Evolutionary conservation across 2,797 vertebrate genomes (phyloP).

Genomic region (Spinus pinus): DNA sequence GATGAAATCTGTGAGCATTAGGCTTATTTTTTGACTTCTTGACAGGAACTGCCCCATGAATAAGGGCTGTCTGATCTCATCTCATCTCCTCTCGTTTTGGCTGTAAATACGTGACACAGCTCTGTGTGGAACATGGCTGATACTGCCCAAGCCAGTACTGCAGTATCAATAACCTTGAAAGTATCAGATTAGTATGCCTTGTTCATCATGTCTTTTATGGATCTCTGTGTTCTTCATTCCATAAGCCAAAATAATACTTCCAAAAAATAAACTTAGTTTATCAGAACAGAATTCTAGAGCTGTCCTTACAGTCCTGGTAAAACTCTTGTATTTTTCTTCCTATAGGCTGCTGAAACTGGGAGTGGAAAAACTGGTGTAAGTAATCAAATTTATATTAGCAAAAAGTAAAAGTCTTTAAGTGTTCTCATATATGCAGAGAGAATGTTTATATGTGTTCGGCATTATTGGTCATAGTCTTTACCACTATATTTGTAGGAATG

Average conservation of each 20-base stretch:
- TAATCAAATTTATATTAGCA: conserved; percentile 26
- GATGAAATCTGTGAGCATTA: neutral
- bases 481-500: fast-evolving
- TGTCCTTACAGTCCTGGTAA: neutral
- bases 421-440: neutral
- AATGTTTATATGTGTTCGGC: neutral
- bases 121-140: neutral
- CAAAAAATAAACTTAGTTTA: neutral
- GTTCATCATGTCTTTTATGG: neutral
- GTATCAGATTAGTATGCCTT: neutral
- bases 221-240: neutral
- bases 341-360: conserved; percentile 95
- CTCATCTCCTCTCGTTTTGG: neutral
- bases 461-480: neutral
- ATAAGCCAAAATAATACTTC: neutral
- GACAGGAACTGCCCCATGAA: neutral
- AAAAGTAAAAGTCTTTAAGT: neutral
- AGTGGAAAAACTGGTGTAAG: conserved; percentile 99
- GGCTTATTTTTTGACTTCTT: neutral
- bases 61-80: neutral
- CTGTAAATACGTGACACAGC: neutral
- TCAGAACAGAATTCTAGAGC: neutral
- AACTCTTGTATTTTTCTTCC: neutral
- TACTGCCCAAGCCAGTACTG: neutral
- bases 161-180: neutral